Conservation (phyloP, 2,113 vertebrate genomes). For the Gavia stellata region DNA sequence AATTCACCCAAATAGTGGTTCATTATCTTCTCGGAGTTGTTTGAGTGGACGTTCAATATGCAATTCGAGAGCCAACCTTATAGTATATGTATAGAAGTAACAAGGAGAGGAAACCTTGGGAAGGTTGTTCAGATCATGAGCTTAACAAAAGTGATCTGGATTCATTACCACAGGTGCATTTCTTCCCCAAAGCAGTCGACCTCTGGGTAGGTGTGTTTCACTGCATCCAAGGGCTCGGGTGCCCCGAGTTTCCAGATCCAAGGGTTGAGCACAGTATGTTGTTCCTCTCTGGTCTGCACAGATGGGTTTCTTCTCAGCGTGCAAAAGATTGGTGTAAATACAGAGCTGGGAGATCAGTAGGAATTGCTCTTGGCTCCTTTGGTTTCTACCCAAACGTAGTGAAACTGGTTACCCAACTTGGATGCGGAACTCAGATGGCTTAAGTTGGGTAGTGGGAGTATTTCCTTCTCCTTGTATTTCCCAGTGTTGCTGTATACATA, state of each 20-base stretch:
- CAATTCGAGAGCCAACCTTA: not conserved
- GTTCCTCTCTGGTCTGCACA: not conserved
- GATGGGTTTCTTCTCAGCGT: not conserved
- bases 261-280: not conserved
- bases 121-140: not conserved
- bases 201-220: not conserved
- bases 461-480: not conserved
- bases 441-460: not conserved
- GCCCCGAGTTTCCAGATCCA: not conserved
- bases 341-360: not conserved
- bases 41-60: not conserved
- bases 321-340: not conserved
- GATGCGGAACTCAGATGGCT: not conserved
- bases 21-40: not conserved
- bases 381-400: not conserved
- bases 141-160: not conserved
- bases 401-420: not conserved
- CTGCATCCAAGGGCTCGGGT: not conserved
- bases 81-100: not conserved
- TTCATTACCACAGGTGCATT: not conserved
- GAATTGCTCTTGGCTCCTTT: not conserved
- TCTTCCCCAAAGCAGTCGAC: not conserved
- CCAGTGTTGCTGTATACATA: not conserved
- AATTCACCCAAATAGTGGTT: not conserved
- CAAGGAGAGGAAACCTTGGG: not conserved